Percentiles rank a stretch among this genome's conserved stretches.
phyloP scores from a whole-genome alignment of 2,797 vertebrate genomes.

The Siniperca undulata region DNA sequence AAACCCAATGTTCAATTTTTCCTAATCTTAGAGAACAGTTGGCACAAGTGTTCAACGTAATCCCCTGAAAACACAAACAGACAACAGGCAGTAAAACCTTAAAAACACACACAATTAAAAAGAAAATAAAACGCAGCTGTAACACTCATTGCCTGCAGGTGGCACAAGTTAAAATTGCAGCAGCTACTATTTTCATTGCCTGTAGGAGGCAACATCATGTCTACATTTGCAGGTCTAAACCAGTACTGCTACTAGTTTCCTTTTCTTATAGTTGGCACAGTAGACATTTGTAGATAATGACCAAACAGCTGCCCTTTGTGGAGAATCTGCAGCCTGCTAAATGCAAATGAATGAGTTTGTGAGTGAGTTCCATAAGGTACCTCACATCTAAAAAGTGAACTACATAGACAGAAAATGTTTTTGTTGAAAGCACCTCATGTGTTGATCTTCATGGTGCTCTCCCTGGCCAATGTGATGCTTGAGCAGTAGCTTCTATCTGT shows the following conservation, averaged over 20 bases:
- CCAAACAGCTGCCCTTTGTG: too few species aligned
- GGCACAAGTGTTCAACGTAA: neutral
- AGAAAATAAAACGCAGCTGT: too few species aligned
- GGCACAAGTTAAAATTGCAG: too few species aligned
- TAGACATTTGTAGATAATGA: too few species aligned
- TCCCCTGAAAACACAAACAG: neutral
- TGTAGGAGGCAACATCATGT: too few species aligned
- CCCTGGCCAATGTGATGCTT: neutral
- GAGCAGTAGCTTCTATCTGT: slow-evolving; percentile 14
- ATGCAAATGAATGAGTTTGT: neutral
- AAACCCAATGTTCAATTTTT: neutral
- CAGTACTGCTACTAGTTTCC: too few species aligned
- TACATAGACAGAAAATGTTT: slow-evolving; percentile 22
- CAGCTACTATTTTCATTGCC: too few species aligned
- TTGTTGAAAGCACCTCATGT: slow-evolving; percentile 1
- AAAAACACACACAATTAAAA: too few species aligned
- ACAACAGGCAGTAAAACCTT: neutral
- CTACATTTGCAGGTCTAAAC: too few species aligned
- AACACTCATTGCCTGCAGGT: too few species aligned
- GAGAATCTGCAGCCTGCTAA: neutral
- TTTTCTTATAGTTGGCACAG: too few species aligned
- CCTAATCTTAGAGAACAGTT: neutral
- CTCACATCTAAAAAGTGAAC: neutral
- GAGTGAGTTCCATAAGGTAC: neutral
- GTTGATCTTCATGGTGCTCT: slow-evolving; percentile 14